phyloP scores from a whole-genome alignment of 2,113 vertebrate species.

The Lophochroa leadbeateri region DNA sequence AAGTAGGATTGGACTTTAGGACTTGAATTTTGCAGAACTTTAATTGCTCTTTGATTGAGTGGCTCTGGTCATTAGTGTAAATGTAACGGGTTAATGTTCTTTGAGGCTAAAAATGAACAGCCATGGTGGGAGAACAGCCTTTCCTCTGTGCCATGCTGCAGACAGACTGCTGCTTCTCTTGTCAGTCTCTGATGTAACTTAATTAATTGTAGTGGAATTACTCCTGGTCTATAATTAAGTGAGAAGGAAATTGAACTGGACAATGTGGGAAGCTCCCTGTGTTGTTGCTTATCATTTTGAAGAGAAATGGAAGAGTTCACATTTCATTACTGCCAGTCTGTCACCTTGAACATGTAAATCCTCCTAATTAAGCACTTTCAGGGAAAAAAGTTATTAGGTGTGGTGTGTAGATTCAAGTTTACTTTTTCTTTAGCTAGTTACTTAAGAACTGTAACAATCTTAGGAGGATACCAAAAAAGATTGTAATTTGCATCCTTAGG shows the following conservation, averaged over 20 bases:
- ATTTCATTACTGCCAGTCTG: slow-evolving; percentile 19
- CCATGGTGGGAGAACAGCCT: neutral
- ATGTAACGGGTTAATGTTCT: neutral
- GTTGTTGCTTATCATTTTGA: slow-evolving; percentile 26
- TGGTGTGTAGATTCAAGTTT: neutral
- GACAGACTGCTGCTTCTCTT: slow-evolving; percentile 29
- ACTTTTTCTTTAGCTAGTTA: neutral
- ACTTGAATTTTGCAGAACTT: neutral
- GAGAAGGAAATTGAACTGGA: slow-evolving; percentile 52
- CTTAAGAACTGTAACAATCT: neutral
- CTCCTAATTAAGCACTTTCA: neutral
- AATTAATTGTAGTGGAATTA: slow-evolving; percentile 60
- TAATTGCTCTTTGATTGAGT: neutral
- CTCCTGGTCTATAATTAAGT: slow-evolving; percentile 51
- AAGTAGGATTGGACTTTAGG: neutral
- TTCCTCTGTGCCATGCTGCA: neutral
- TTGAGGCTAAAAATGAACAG: neutral
- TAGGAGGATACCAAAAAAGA: neutral
- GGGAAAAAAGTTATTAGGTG: neutral
- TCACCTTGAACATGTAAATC: neutral
- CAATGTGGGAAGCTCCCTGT: slow-evolving; percentile 49
- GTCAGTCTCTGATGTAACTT: slow-evolving; percentile 43
- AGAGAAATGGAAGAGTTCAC: neutral
- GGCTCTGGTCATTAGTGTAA: neutral
- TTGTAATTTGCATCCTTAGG: neutral